Evolutionary conservation across 2,888 invertebrate species (phyloP).

Genomic region (Neoaliturus tenellus): DNA sequence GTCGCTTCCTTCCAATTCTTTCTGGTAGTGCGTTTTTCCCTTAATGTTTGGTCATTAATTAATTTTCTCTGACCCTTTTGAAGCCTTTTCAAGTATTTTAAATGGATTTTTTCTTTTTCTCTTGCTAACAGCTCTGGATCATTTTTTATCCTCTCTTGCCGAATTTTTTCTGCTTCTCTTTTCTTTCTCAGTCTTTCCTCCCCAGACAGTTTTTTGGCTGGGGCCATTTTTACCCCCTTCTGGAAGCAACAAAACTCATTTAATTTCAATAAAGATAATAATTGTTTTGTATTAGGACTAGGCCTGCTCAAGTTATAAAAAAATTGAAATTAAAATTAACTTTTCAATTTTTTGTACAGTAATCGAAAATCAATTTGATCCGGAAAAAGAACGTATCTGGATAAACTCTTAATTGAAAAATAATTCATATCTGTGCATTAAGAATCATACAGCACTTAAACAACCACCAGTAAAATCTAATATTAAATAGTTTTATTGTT

Average conservation of each 20-base stretch:
- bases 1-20: not conserved
- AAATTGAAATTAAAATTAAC: not conserved
- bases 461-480: not conserved
- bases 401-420: not conserved
- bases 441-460: not conserved
- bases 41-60: conserved; percentile 7
- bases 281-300: not conserved
- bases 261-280: not conserved
- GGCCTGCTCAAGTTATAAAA: not conserved
- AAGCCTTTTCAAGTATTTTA: not conserved
- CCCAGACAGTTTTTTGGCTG: not conserved
- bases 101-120: not conserved
- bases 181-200: conserved; percentile 2
- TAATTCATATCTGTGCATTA: not conserved
- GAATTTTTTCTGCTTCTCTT: not conserved
- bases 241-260: not conserved
- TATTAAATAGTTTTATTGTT: too few species aligned
- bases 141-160: not conserved
- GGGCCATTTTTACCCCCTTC: not conserved
- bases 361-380: not conserved
- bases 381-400: not conserved
- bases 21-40: not conserved
- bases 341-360: not conserved
- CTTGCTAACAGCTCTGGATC: not conserved
- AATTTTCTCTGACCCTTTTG: conserved; percentile 1